A percentile compares a stretch with the other conserved stretches of the same genome.
These are phyloP conservation scores for Paramuricea clavata DNA, from an alignment of 92 coral and sea anemone genomes.

Conservation along the genomic window DNA sequence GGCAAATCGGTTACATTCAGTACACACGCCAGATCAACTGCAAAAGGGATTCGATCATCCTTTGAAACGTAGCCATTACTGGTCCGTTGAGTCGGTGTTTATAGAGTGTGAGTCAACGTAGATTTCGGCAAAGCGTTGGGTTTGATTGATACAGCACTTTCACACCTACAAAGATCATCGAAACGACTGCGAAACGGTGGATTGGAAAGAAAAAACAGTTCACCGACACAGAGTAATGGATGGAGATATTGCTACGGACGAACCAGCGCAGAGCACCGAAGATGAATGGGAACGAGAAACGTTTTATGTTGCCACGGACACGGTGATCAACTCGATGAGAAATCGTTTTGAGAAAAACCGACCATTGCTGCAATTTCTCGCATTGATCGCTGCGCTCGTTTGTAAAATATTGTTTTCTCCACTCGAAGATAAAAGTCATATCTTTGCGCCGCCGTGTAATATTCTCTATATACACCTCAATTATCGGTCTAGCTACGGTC, in stretches of 20 bases:
- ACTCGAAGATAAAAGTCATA: background rate
- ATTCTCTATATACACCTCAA: no score
- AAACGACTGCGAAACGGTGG: background rate
- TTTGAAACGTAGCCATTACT: no score
- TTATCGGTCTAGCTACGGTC: no score
- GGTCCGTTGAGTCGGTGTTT: no score
- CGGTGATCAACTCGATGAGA: background rate
- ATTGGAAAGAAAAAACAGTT: background rate
- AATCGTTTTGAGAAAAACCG: background rate
- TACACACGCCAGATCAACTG: no score
- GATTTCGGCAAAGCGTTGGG: no score
- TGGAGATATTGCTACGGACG: background rate
- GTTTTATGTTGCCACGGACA: background rate
- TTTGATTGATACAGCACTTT: no score
- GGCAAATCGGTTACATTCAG: no score
- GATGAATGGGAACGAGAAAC: constrained; percentile 1
- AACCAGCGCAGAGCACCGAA: background rate
- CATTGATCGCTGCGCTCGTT: background rate
- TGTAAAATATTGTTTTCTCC: background rate
- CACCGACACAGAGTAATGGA: background rate
- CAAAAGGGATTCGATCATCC: no score
- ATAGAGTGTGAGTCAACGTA: no score
- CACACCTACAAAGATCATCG: background rate
- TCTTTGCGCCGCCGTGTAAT: no score
- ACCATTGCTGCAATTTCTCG: background rate